Base-by-base conservation (phyloP, 92 coral and sea anemone species). In the Siderastrea siderea region DNA sequence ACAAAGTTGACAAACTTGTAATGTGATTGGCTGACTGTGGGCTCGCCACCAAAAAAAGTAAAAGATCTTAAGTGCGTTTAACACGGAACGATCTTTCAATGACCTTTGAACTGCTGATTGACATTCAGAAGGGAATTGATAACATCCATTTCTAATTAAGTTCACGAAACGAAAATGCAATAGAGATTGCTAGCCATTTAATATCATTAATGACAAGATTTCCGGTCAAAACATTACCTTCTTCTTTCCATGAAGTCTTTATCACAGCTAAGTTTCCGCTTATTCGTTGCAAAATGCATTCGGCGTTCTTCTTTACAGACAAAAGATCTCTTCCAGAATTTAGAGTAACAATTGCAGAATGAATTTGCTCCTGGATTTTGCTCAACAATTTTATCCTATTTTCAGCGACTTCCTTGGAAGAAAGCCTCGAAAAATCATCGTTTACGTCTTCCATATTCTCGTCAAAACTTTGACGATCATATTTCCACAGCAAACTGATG, bases 321-420 rank as follows among this genome's bases (percentile, higher is more conserved):
- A 73, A 26, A 9, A 74, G 43, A 74, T 90, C 80, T 52, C 73
- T 70, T 51, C 53, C 81, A 58, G 59, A 19, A 11, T 61, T 47
- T 9, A 90, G 81, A 17, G 77, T 16, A 7, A 45, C 11, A 59
- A 64, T 84, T 63, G 72, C 93, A 55, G 61, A 50, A 12, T 15
- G 7, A 52, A 90, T 19, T 66, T 84, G 76, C 3, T 75, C 63
- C 48, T 79, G 89, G 1, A 90, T 75, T 47, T 58, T 79, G 84
- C 54, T 70, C 71, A 90, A 6, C 52, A 84, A 84, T 62, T 79
- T 43, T 19, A 78, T 78, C 47, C 78, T 90, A 65, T 90, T 86
- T 58, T 68, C 86, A 7, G 82, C 44, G 14, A 71, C 57, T 45
- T 90, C 93, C 65, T 55, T 19, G 19, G 79, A 73, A 46, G 87